Evolutionary conservation across 2,797 vertebrate species (phyloP).

Genomic region (Anguilla obscura): DNA sequence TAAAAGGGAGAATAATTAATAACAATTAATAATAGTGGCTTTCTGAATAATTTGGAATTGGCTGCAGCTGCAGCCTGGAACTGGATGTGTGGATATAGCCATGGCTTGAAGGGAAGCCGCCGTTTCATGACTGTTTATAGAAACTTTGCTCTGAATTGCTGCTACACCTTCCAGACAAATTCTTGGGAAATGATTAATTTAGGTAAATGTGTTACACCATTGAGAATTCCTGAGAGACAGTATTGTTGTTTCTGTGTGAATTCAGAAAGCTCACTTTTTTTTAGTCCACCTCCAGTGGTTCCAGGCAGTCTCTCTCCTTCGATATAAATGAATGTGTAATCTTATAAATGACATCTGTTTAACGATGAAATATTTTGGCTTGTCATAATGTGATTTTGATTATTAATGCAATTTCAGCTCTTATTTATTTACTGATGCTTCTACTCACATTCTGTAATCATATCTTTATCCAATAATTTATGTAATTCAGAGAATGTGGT

Average conservation of each 20-base stretch:
- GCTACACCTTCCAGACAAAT: background rate
- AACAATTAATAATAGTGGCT: background rate
- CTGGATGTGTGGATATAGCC: background rate
- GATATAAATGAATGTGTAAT: background rate
- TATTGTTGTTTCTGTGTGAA: background rate
- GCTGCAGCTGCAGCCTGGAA: background rate
- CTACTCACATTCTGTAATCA: background rate
- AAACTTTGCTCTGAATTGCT: background rate
- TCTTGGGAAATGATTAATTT: background rate
- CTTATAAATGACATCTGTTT: background rate
- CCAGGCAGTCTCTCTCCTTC: background rate
- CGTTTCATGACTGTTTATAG: background rate
- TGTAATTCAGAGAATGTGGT: background rate
- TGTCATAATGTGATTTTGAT: background rate
- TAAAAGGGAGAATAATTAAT: background rate
- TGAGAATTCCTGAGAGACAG: background rate
- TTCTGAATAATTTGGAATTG: background rate
- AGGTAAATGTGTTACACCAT: background rate
- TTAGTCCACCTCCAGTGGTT: background rate
- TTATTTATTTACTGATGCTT: background rate
- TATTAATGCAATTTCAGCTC: background rate
- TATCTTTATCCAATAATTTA: background rate
- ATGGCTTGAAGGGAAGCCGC: background rate
- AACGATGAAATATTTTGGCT: background rate
- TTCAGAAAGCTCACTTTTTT: background rate